Evolutionary conservation across 2,113 vertebrate species (phyloP).

Genomic region (Gallinago paraguaiae): DNA sequence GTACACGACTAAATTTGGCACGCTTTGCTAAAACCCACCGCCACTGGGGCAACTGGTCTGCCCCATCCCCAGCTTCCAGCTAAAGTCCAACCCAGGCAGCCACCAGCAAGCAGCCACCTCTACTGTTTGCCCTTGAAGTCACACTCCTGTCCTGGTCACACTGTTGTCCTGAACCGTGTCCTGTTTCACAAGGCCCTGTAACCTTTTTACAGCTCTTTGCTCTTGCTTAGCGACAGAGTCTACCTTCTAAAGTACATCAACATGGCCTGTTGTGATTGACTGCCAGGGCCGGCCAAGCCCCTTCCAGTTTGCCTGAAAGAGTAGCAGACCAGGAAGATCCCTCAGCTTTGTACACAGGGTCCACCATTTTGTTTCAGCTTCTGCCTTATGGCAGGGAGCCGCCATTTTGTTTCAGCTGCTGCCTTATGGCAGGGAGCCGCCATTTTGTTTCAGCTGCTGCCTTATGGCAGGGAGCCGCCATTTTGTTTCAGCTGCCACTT

Average conservation of each 20-base stretch:
- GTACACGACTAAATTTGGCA: neutral
- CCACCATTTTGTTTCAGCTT: neutral
- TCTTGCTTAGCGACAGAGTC: no score
- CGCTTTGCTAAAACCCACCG: neutral
- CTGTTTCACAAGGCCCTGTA: no score
- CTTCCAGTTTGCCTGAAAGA: neutral
- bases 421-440: no score
- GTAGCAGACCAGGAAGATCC: neutral
- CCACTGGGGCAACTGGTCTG: neutral
- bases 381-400: no score
- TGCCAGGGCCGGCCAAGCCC: neutral
- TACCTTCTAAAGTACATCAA: no score
- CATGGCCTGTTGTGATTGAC: neutral
- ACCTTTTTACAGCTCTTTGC: no score
- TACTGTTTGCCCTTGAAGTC: neutral
- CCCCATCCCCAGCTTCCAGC: no score
- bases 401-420: no score
- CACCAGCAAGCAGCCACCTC: neutral
- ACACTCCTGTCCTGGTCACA: neutral
- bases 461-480: no score
- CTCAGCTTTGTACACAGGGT: neutral
- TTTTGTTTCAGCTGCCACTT: no score
- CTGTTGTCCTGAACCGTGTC: no score
- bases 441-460: neutral
- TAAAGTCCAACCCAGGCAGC: no score